Evolutionary conservation across 30 jellyfish, hydroid and myxozoan species (phyloP).

Genomic region (Chrysaora quinquecirrha): DNA sequence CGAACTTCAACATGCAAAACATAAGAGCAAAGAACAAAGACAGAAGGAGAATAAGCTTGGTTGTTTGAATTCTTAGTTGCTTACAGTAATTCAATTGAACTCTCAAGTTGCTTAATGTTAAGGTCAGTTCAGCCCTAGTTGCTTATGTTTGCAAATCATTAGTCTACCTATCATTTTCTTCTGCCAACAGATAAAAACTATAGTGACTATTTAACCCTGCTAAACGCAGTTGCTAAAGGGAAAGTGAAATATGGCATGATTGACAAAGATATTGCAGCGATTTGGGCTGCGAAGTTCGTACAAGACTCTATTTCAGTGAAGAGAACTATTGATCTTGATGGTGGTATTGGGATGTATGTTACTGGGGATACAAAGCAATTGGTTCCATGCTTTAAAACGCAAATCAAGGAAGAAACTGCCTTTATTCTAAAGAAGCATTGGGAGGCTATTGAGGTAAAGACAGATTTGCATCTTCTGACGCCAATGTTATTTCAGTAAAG

Average conservation of each 20-base stretch:
- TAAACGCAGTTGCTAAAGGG: constrained; percentile 55
- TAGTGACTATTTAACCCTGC: constrained; percentile 26
- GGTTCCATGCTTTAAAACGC: constrained; percentile 35
- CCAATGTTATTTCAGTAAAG: too few relatives aligned
- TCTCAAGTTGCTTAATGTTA: too few relatives aligned
- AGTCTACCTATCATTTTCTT: not conserved
- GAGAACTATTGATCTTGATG: constrained; percentile 19
- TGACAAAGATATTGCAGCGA: constrained; percentile 21
- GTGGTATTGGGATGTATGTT: constrained; percentile 41
- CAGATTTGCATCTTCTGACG: too few relatives aligned
- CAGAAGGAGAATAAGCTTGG: too few relatives aligned
- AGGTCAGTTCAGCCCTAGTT: too few relatives aligned
- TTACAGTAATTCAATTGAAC: too few relatives aligned
- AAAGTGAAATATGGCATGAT: constrained; percentile 39
- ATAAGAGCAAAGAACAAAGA: too few relatives aligned
- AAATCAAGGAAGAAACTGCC: constrained; percentile 48
- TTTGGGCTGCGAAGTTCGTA: constrained; percentile 53
- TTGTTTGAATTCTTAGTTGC: too few relatives aligned
- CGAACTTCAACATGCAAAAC: too few relatives aligned
- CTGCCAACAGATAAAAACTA: constrained; percentile 33
- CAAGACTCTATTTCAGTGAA: constrained; percentile 32
- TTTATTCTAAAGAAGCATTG: constrained; percentile 14
- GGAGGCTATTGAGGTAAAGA: constrained; percentile 23
- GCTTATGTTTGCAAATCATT: too few relatives aligned
- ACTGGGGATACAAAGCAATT: constrained; percentile 54